Percentiles rank a stretch among this genome's conserved stretches.
phyloP scores from a whole-genome alignment of 2,888 invertebrate genomes.

The Dicroscelio sp. region DNA sequence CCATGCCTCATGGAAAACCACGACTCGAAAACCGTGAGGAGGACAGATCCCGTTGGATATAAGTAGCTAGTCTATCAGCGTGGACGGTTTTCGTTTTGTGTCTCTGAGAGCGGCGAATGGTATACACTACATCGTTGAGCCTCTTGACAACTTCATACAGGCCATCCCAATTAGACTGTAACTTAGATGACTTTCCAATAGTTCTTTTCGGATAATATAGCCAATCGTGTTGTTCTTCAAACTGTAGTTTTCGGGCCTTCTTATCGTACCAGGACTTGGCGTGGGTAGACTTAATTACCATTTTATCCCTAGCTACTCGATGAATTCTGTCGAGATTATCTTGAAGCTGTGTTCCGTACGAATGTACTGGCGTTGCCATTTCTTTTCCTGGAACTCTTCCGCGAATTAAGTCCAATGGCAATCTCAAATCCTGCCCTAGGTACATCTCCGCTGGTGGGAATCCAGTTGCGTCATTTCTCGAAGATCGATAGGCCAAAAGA shows the following conservation, averaged over 20 bases:
- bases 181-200: background rate
- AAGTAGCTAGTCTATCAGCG: background rate
- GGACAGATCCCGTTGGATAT: background rate
- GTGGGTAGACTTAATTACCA: background rate
- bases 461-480: too few species aligned
- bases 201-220: background rate
- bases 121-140: constrained; percentile 2
- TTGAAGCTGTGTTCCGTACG: too few species aligned
- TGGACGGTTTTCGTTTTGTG: constrained; percentile 7
- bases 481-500: too few species aligned
- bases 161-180: background rate
- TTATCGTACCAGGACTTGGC: background rate
- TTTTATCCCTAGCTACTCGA: too few species aligned
- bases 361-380: too few species aligned
- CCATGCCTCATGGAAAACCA: constrained; percentile 27
- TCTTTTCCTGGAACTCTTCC: too few species aligned
- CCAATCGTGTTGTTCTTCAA: background rate
- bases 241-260: background rate
- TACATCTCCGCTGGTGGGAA: too few species aligned
- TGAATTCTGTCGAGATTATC: too few species aligned
- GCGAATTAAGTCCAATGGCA: too few species aligned
- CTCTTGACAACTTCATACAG: background rate
- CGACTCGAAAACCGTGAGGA: constrained; percentile 11
- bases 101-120: background rate
- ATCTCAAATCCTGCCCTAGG: too few species aligned